Evolutionary conservation across 2,797 vertebrate species (phyloP), one percentile per base, ranked within the genome.

Genomic region (Staurois parvus): DNA sequence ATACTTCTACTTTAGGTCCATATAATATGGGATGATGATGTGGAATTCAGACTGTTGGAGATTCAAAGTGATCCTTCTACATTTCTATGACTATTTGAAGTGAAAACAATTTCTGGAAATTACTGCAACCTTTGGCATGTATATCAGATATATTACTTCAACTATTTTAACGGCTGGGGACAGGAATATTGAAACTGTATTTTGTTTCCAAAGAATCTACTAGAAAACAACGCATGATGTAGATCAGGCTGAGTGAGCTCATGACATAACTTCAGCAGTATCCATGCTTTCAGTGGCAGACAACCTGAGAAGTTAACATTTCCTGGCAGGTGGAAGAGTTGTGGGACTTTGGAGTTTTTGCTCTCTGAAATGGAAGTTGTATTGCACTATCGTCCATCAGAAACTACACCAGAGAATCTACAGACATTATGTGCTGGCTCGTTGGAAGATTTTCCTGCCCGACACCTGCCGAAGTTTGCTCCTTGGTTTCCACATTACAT

Each of bases 401-500:
- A 93, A 81, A 93, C 68, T 11, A 89, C 91, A 64, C 85, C 93
- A 59, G 0, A 83, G 80, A 87, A 91, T 30, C 90, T 97, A 87
- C 84, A 96, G 72, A 91, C 92, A 85, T 91, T 91, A 73, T 93
- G 96, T 70, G 93, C 96, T 90, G 94, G 92, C 86, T 93, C 94
- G 32, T 89, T 99, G 88, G 92, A 96, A 88, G 91, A 95, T 1
- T 97, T 98, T 84, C 94, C 96, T 64, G 72, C 90, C 85, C 94
- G 95, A 42, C 90, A 89, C 0, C 89, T 94, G 66, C 93, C 94
- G 0, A 90, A 86, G 86, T 99, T 99, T 92, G 89, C 64, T 15
- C 96, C 95, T 62, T 99, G 97, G 97, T 98, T 96, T 92, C 94
- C 94, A 28, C 81, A 90, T 45, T 66, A 92, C 37, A 91, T 91